Percentiles rank a stretch among this genome's conserved stretches.
phyloP scores from a whole-genome alignment of 2,797 vertebrate species.

The Poeciliopsis presidionis region DNA sequence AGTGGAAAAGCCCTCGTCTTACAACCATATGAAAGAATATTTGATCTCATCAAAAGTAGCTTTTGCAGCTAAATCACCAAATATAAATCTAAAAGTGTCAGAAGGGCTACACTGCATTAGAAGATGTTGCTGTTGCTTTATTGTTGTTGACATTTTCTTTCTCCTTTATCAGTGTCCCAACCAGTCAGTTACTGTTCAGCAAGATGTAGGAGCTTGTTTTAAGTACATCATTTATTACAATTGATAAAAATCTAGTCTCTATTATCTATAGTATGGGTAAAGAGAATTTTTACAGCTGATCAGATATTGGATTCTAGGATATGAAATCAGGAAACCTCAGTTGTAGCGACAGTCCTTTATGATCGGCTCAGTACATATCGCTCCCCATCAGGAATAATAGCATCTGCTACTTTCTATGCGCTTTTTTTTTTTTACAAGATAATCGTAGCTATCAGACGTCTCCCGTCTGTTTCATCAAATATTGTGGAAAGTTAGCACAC shows the following conservation, averaged over 20 bases:
- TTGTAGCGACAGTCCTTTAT: not conserved
- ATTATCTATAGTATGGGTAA: not conserved
- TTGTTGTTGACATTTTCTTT: not conserved
- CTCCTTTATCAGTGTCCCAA: not conserved
- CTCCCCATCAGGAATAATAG: not conserved
- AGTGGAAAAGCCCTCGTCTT: not conserved
- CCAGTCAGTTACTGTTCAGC: not conserved
- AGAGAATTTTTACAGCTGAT: not conserved
- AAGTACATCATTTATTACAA: too few species aligned
- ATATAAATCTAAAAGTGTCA: not conserved
- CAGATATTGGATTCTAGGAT: not conserved
- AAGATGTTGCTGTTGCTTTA: not conserved
- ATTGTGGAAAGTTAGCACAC: not conserved
- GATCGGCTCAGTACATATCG: not conserved
- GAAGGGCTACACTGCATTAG: not conserved
- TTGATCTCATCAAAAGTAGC: not conserved
- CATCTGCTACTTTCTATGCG: not conserved
- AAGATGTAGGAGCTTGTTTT: too few species aligned
- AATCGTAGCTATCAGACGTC: not conserved
- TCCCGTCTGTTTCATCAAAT: slow-evolving; percentile 7
- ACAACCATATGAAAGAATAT: not conserved
- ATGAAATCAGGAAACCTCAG: not conserved
- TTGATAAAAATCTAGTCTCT: not conserved
- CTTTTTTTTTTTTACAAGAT: not conserved
- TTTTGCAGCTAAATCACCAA: not conserved